Evolutionary conservation across 2,888 invertebrate species (phyloP).

Genomic region (Bombylius major): DNA sequence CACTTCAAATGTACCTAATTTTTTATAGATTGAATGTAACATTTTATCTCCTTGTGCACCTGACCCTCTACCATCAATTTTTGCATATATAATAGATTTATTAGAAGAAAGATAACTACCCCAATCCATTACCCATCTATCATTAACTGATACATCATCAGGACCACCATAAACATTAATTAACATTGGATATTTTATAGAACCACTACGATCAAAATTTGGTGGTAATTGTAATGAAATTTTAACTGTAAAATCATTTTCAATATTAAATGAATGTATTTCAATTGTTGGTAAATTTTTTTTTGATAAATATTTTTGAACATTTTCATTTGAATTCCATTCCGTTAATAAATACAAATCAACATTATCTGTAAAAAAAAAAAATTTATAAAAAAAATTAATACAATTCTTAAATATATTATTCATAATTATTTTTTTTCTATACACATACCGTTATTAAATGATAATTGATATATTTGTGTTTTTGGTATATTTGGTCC

Average conservation of each 20-base stretch:
- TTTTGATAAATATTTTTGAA: conserved; percentile 39
- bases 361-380: conserved; percentile 7
- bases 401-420: too few species aligned
- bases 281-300: conserved; percentile 46
- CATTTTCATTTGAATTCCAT: conserved; percentile 56
- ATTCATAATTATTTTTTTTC: too few species aligned
- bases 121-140: conserved; percentile 76
- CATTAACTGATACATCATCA: conserved; percentile 61
- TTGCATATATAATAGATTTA: conserved; percentile 72
- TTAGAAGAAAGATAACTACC: conserved; percentile 74
- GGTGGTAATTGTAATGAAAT: conserved; percentile 63
- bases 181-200: conserved; percentile 63
- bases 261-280: conserved; percentile 49
- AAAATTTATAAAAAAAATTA: not conserved
- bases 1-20: conserved; percentile 80
- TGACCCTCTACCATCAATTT: conserved; percentile 84
- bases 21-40: conserved; percentile 68
- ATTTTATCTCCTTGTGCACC: conserved; percentile 73
- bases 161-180: conserved; percentile 90
- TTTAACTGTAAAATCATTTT: conserved; percentile 52
- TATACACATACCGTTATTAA: conserved; percentile 22
- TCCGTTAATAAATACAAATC: conserved; percentile 19
- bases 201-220: conserved; percentile 51
- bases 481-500: conserved; percentile 76
- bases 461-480: conserved; percentile 41